Base-by-base conservation (phyloP, 1,140 invertebrate species). In the Drosophila grimshawi region DNA sequence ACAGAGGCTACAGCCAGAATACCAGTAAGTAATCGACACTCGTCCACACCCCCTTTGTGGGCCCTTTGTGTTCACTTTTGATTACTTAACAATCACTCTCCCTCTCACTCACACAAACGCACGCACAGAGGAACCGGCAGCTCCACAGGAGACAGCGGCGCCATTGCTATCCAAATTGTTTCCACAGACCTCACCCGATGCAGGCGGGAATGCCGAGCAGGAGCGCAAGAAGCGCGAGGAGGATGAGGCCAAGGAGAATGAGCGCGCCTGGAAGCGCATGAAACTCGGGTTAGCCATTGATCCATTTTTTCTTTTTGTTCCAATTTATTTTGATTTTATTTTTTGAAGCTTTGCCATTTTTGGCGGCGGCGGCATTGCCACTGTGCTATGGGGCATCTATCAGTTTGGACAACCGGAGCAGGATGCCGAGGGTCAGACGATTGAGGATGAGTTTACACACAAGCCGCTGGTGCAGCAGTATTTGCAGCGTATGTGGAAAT, bases 401-500 rank as follows among this genome's bases (percentile, higher is more conserved):
- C 94, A 96, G 93, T 93, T 96, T 93, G 96, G 96, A 7, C 94
- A 94, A 19, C 97, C 97, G 1, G 93, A 94, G 33, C 93, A 93
- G 11, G 97, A 97, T 86, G 94, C 95, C 51, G 93, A 97, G 33
- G 97, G 97, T 4, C 94, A 95, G 59, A 76, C 94, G 35, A 94
- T 98, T 32, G 94, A 95, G 92, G 97, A 98, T 94, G 96, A 98
- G 93, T 98, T 96, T 90, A 94, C 94, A 48, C 81, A 96, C 68
- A 93, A 96, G 92, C 95, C 97, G 39, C 86, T 94, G 2, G 89
- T 95, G 19, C 91, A 95, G 78, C 96, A 97, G 93, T 96, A 97
- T 85, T 86, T 96, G 19, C 94, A 94, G 69, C 94, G 97, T 53
- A 95, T 97, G 43, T 95, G 94, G 92, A 95, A 94, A 80, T 96